Base-by-base conservation (phyloP, 1,140 invertebrate species). In the Colletes gigas region DNA sequence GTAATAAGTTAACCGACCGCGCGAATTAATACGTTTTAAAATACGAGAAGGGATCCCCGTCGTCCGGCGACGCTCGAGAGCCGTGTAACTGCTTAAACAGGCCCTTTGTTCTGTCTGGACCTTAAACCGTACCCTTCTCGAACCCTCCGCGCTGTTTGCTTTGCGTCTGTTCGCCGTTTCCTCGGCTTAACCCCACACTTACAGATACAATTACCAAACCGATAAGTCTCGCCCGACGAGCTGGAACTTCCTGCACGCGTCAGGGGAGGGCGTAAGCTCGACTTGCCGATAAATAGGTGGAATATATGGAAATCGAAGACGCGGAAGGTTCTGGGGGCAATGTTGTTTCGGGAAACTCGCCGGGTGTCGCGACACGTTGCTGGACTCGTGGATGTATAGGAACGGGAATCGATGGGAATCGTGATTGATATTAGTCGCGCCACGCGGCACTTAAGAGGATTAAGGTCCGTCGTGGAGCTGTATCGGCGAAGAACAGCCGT, bases 361-460 rank as follows among this genome's bases (percentile, higher is more conserved):
- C 6, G 6, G 44, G 44, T 47, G 44, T 47, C 44, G 44, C 44
- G 41, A 8, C 4, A 0, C 3, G 1, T 59, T 9, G 21, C 9
- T 17, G 54, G 6, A 59, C 7, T 10, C 41, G 19, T 15, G 66
- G 74, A 30, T 57, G 73, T 65, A 41, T 30, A 30, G 68, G 55
- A 39, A 70, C 55, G 57, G 55, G 55, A 57, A 60, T 86, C 76
- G 87, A 88, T 88, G 88, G 90, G 89, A 90, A 90, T 84, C 83
- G 89, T 91, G 90, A 92, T 92, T 92, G 92, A 92, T 92, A 93
- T 92, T 92, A 92, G 89, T 89, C 88, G 88, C 86, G 88, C 83
- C 88, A 90, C 89, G 88, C 88, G 88, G 90, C 90, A 90, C 90
- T 92, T 92, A 92, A 93, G 91, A 92, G 92, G 92, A 92, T 93